Base-by-base conservation (phyloP, 2,797 vertebrate species). In the Toxotes lorentzi region DNA sequence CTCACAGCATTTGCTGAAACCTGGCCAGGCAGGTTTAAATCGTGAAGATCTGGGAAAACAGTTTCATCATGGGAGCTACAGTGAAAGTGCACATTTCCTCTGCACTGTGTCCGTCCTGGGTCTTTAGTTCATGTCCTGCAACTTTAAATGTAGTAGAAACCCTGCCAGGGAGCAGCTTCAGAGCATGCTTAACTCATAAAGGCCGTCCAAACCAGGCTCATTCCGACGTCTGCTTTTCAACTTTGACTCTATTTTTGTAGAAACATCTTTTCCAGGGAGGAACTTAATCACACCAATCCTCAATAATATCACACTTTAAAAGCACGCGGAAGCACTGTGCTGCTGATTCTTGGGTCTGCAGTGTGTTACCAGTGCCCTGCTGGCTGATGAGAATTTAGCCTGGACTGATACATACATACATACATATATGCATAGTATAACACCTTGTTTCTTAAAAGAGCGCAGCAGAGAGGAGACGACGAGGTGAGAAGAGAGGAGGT, bases 401-500 rank as follows among this genome's bases (percentile, higher is more conserved):
- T 62, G 58, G 64, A 60, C 53, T 0, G 66, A 64, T 14, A 1
- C 30, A 38, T 38, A 48, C 11, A 9, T 14, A 35, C n/a, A n/a
- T n/a, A n/a, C n/a, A n/a, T n/a, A n/a, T n/a, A n/a, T n/a, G n/a
- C n/a, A n/a, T n/a, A n/a, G n/a, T n/a, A n/a, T n/a, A 13, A 62
- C 73, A 50, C 51, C 70, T 74, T 1, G 54, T 74, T 77, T 70
- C 73, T 83, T 34, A 21, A 16, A 50, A 64, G 34, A 54, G 67
- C 4, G 3, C 24, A 13, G 51, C 51, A 0, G 75, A 77, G 70
- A 24, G 7, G 63, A 61, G 35, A 23, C 67, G 59, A 73, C 6
- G 30, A 74, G 72, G 77, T 73, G 80, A 72, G 82, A 78, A 77
- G 62, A 77, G 66, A 51, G 70, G 79, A 83, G 69, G 21, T 68